Evolutionary conservation across 2,888 invertebrate species (phyloP).

Genomic region (Anorthoa munda): DNA sequence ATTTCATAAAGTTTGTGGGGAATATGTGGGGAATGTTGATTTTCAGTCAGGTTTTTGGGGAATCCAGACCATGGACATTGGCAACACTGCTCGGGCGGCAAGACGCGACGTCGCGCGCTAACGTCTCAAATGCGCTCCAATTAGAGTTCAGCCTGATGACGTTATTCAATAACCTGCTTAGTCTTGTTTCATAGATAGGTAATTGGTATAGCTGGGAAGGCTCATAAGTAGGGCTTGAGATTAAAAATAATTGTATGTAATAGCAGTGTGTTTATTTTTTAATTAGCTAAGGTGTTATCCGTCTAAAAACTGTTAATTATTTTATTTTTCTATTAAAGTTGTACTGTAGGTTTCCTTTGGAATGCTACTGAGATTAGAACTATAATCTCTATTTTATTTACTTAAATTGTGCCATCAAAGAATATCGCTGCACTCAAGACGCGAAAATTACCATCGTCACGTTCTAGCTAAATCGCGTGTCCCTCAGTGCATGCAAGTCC

Average conservation of each 20-base stretch:
- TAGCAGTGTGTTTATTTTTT: neutral
- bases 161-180: slow-evolving; percentile 38
- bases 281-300: neutral
- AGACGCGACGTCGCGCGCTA: slow-evolving; percentile 26
- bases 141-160: slow-evolving; percentile 33
- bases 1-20: too few species aligned
- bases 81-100: slow-evolving; percentile 25
- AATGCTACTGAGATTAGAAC: neutral
- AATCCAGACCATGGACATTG: too few species aligned
- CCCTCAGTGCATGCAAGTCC: slow-evolving; percentile 6
- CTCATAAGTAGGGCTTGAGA: slow-evolving; percentile 9
- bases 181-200: slow-evolving; percentile 43
- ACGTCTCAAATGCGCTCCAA: slow-evolving; percentile 40
- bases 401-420: neutral
- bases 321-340: neutral
- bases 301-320: too few species aligned
- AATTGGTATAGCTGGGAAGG: slow-evolving; percentile 30
- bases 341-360: neutral
- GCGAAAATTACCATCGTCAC: neutral
- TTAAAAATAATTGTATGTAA: slow-evolving; percentile 3
- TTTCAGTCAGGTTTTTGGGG: too few species aligned
- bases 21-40: too few species aligned
- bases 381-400: neutral
- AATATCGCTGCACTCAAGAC: neutral
- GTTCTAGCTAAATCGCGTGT: neutral